These are phyloP conservation scores for Pogonomyrmex californicus DNA, from an alignment of 1,140 invertebrate genomes.

Conservation along the genomic window DNA sequence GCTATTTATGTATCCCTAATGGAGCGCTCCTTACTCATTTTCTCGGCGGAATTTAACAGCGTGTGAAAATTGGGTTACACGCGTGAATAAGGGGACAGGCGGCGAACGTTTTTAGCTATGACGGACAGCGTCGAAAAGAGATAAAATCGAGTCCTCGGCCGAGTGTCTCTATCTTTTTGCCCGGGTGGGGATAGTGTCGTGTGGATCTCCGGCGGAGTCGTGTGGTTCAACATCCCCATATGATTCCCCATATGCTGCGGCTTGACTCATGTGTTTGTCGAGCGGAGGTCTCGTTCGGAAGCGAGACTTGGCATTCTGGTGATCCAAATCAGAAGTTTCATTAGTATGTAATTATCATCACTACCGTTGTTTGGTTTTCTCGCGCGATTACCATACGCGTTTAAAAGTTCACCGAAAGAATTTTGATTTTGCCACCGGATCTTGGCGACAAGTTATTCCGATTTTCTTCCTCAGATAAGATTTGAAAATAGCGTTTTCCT, in stretches of 20 bases:
- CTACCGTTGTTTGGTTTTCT: neutral
- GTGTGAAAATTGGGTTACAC: conserved; percentile 56
- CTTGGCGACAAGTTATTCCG: neutral
- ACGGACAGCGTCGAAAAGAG: conserved; percentile 38
- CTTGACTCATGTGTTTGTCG: conserved; percentile 1
- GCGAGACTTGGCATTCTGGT: conserved; percentile 1
- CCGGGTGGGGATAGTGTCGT: conserved; percentile 13
- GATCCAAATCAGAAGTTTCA: conserved; percentile 13
- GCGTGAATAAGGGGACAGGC: conserved; percentile 30
- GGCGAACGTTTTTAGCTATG: conserved; percentile 44
- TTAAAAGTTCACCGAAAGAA: neutral
- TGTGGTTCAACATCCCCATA: conserved; percentile 24
- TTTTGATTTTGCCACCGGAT: neutral
- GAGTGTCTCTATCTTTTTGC: conserved; percentile 44
- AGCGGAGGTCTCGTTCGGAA: conserved; percentile 12
- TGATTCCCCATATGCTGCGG: conserved; percentile 36
- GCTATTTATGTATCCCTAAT: conserved; percentile 13
- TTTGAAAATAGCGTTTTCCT: neutral
- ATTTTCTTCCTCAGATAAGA: neutral
- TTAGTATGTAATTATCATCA: too few relatives aligned
- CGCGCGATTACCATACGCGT: neutral
- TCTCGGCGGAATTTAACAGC: conserved; percentile 42
- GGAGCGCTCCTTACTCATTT: conserved; percentile 16
- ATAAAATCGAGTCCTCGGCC: conserved; percentile 9
- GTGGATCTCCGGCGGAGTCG: conserved; percentile 8